Conservation (phyloP, 2,113 vertebrate species). For the Himantopus leucocephalus region DNA sequence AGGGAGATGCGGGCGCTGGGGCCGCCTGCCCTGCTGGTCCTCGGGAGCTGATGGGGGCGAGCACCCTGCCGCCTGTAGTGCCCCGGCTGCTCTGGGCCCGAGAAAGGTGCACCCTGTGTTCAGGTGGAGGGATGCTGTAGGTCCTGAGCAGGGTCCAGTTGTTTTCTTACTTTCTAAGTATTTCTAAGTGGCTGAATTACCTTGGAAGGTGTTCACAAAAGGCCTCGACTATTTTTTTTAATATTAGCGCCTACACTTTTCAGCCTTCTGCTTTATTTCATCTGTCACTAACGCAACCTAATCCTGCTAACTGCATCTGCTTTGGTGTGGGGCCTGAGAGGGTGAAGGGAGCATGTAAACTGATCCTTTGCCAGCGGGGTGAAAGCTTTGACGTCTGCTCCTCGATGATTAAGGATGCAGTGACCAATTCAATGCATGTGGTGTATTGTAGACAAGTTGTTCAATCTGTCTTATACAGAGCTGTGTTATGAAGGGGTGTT, state of each 20-base stretch:
- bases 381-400: not conserved
- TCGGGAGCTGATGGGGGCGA: not conserved
- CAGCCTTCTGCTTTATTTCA: not conserved
- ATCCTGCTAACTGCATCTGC: not conserved
- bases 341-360: not conserved
- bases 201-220: not conserved
- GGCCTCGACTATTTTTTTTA: not conserved
- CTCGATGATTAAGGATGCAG: not conserved
- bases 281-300: not conserved
- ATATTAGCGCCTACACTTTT: not conserved
- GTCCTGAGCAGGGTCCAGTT: fast-evolving
- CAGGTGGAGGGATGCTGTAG: not conserved
- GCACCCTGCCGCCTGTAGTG: not conserved
- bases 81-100: not conserved
- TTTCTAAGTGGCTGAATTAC: not conserved
- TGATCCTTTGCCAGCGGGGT: not conserved
- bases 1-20: not conserved
- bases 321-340: not conserved
- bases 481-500: not conserved
- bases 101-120: not conserved
- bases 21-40: not conserved
- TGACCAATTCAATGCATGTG: not conserved
- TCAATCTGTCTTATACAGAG: not conserved
- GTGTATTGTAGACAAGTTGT: not conserved
- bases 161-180: not conserved